Percentiles rank a stretch among this genome's conserved stretches.
These are phyloP conservation scores for Caenorhabditis sulstoni DNA, from an alignment of 2,888 invertebrate genomes.

Conservation along the genomic window DNA sequence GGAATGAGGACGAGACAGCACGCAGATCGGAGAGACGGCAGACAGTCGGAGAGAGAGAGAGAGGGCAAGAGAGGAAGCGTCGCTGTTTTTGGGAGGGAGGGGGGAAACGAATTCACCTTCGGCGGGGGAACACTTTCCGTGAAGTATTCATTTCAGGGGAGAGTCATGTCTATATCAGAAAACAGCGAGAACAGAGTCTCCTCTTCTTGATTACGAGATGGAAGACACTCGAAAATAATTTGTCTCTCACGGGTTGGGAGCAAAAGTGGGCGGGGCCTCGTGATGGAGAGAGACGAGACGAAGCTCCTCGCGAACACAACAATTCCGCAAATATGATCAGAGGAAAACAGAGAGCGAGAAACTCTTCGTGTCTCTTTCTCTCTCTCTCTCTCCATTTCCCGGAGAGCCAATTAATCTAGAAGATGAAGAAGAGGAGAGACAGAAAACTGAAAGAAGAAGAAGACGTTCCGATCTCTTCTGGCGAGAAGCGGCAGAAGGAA, in stretches of 20 bases:
- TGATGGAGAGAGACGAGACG: not conserved
- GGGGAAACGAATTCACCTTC: not conserved
- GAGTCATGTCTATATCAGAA: not conserved
- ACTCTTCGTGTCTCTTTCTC: too few species aligned
- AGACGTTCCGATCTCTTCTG: constrained; percentile 2
- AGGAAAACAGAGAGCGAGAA: constrained; percentile 6
- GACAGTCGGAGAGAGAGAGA: constrained; percentile 18
- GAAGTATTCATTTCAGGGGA: not conserved
- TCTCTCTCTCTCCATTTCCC: too few species aligned
- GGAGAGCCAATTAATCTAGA: constrained; percentile 1
- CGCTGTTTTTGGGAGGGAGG: not conserved
- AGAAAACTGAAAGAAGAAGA: not conserved
- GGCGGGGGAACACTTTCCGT: not conserved
- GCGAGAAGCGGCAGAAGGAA: too few species aligned
- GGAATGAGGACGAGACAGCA: not conserved
- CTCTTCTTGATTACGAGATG: too few species aligned
- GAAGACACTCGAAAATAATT: constrained; percentile 4
- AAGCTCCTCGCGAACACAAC: constrained; percentile 16
- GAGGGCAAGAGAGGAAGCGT: constrained; percentile 21
- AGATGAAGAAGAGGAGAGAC: too few species aligned
- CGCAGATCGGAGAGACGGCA: constrained; percentile 12
- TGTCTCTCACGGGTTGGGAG: not conserved
- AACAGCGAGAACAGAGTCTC: not conserved
- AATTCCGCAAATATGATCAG: constrained; percentile 17
- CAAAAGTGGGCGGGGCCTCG: too few species aligned